Conservation (phyloP, 2,113 vertebrate species). For the Tonatia bakeri region DNA sequence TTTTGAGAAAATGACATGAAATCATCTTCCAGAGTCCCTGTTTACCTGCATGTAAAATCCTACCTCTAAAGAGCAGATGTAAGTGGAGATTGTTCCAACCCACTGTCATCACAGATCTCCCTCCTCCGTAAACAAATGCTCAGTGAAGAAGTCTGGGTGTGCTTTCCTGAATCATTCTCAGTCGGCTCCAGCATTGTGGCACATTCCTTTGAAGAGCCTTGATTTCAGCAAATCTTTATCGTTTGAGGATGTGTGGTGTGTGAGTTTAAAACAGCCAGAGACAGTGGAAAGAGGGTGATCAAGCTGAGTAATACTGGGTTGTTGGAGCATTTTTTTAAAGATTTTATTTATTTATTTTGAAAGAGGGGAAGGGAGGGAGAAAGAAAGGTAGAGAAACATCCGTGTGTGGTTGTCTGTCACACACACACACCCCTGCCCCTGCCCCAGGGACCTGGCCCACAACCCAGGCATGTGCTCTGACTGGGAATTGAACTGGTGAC, state of each 20-base stretch:
- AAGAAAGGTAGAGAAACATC: too few species aligned
- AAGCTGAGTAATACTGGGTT: background rate
- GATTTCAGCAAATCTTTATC: constrained; percentile 22
- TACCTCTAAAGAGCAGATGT: background rate
- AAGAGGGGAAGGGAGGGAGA: too few species aligned
- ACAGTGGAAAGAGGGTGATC: background rate
- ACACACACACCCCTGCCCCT: rapidly evolving
- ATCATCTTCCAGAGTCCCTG: background rate
- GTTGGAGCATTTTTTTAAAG: background rate
- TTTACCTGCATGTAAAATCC: background rate
- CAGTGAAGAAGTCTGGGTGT: background rate
- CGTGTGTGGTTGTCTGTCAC: too few species aligned
- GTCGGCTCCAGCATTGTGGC: background rate
- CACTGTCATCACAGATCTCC: background rate
- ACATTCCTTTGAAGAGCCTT: constrained; percentile 30
- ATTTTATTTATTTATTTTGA: too few species aligned
- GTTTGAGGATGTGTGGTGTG: background rate
- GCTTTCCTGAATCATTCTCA: background rate
- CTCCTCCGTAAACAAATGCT: background rate
- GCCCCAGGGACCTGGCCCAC: too few species aligned
- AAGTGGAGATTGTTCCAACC: background rate
- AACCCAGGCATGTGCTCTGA: too few species aligned
- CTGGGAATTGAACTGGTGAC: too few species aligned
- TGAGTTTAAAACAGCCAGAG: background rate
- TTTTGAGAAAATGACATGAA: constrained; percentile 38